Percentiles rank a stretch among this genome's conserved stretches.
These are phyloP conservation scores for Hemiprocne comata DNA, from an alignment of 2,113 vertebrate species.

Conservation along the genomic window DNA sequence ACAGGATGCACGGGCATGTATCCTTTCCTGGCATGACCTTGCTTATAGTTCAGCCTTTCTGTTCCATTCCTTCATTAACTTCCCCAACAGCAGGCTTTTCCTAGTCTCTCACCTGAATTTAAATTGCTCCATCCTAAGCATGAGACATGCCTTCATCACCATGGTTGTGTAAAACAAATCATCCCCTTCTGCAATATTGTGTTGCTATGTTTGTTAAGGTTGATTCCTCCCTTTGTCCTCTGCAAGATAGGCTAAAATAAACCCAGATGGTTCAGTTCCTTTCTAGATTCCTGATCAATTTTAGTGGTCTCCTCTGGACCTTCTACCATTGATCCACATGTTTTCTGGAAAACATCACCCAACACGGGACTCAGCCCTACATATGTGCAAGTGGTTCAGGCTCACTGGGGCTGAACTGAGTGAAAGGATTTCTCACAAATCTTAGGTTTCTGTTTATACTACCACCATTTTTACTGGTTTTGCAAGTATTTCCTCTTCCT, in stretches of 20 bases:
- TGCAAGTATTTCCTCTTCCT: background rate
- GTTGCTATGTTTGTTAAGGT: background rate
- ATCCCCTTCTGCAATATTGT: background rate
- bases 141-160: background rate
- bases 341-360: background rate
- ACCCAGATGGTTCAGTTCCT: background rate
- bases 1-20: accelerated
- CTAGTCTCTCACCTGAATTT: background rate
- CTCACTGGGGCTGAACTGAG: background rate
- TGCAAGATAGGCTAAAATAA: background rate
- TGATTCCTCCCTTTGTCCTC: background rate
- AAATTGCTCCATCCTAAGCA: background rate
- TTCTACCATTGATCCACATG: background rate
- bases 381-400: accelerated
- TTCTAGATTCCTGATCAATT: background rate
- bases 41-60: background rate
- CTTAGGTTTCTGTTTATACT: background rate
- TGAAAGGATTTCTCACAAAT: background rate
- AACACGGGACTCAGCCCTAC: background rate
- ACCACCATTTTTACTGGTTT: background rate
- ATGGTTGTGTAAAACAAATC: background rate
- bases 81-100: background rate
- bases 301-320: background rate
- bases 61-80: background rate
- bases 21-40: background rate